A percentile compares a stretch with the other conserved stretches of the same genome.
These are phyloP conservation scores for Delia radicum DNA, from an alignment of 1,140 invertebrate genomes.

Conservation along the genomic window DNA sequence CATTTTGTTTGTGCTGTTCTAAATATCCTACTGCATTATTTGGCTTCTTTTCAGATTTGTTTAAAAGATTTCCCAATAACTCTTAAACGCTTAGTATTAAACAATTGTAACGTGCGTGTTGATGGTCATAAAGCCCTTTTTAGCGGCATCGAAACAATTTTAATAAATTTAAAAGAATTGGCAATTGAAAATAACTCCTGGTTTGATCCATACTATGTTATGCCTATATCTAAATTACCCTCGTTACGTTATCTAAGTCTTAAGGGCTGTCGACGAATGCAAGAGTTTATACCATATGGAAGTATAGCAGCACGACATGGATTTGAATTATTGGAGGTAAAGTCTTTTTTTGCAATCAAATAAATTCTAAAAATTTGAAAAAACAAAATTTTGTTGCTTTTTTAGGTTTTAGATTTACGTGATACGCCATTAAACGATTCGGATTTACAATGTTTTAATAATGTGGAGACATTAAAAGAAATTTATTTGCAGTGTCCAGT, in stretches of 20 bases:
- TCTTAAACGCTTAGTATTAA: neutral
- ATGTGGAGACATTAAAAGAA: constrained; percentile 62
- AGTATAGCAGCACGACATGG: constrained; percentile 72
- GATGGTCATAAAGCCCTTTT: neutral
- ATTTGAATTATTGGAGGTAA: constrained; percentile 66
- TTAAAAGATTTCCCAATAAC: constrained; percentile 9
- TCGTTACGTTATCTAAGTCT: constrained; percentile 62
- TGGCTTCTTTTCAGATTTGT: too few relatives aligned
- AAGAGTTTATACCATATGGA: constrained; percentile 73
- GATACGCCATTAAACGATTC: constrained; percentile 67
- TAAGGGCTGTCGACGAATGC: constrained; percentile 64
- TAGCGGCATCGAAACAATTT: neutral
- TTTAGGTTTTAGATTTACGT: constrained; percentile 65
- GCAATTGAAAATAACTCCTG: constrained; percentile 69
- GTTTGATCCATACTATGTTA: constrained; percentile 68
- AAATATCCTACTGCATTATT: too few relatives aligned
- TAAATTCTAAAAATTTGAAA: neutral
- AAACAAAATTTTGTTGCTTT: neutral
- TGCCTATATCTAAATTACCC: constrained; percentile 70
- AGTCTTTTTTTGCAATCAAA: neutral
- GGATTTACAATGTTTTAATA: constrained; percentile 68
- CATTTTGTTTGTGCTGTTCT: neutral
- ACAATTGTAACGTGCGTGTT: neutral
- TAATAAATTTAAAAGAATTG: constrained; percentile 59
- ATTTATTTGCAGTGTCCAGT: constrained; percentile 62